phyloP scores from a whole-genome alignment of 2,113 vertebrate genomes.

The Elephas maximus region DNA sequence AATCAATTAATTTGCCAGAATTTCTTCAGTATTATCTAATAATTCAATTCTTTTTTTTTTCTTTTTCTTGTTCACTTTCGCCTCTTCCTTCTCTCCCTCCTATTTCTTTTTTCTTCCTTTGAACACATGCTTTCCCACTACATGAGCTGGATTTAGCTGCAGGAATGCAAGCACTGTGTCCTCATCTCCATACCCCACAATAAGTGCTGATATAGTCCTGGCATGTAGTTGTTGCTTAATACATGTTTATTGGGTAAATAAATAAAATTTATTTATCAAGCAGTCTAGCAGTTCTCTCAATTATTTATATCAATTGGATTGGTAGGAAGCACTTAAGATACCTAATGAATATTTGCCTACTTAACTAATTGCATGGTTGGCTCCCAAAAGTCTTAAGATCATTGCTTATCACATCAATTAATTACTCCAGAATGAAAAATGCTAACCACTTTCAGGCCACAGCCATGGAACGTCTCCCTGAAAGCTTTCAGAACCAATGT shows the following conservation, averaged over 20 bases:
- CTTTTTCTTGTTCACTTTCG: not conserved
- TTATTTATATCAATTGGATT: not conserved
- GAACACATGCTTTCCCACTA: not conserved
- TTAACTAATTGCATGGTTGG: conserved; percentile 9
- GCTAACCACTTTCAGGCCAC: not conserved
- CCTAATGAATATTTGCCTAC: conserved; percentile 13
- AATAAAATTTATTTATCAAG: not conserved
- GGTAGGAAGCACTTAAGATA: conserved; percentile 1
- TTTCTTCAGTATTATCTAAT: not conserved
- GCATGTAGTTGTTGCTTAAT: not conserved
- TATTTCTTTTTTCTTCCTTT: not conserved
- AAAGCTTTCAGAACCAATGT: conserved; percentile 19
- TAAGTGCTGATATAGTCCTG: not conserved
- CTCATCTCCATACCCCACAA: not conserved
- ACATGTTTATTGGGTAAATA: not conserved
- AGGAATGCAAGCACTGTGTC: not conserved
- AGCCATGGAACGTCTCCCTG: not conserved
- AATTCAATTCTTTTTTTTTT: not conserved
- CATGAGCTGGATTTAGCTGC: not conserved
- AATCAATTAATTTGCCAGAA: not conserved
- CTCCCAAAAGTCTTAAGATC: not conserved
- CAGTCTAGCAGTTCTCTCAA: not conserved
- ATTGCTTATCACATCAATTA: not conserved
- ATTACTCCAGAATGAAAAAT: conserved; percentile 46
- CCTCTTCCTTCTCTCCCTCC: accelerated